These are phyloP conservation scores for Branchinecta lynchi DNA, from an alignment of 1,140 invertebrate species.

Conservation along the genomic window DNA sequence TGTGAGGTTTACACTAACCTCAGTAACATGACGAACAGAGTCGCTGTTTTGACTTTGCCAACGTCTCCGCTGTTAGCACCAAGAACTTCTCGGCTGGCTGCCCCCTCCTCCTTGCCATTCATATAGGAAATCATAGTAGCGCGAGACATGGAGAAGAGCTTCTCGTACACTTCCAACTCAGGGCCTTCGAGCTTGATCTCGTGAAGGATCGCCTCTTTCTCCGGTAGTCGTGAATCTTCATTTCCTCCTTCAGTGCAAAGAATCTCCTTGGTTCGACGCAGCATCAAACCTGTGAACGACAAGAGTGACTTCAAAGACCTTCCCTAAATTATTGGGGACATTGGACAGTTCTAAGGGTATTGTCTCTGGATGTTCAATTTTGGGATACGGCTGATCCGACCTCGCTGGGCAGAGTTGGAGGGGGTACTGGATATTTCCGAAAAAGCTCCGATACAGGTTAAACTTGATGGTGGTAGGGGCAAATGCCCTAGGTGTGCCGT, in stretches of 20 bases:
- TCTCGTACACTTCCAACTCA: constrained; percentile 54
- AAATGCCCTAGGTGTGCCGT: too few relatives aligned
- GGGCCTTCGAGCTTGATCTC: constrained; percentile 44
- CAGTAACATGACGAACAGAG: not conserved
- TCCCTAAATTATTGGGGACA: too few relatives aligned
- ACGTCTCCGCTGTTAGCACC: not conserved
- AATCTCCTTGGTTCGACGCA: constrained; percentile 67
- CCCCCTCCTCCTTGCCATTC: constrained; percentile 28
- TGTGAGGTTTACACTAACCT: not conserved
- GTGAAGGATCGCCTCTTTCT: constrained; percentile 38
- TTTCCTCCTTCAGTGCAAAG: constrained; percentile 40
- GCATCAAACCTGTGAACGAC: constrained; percentile 41
- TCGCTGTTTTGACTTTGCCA: not conserved
- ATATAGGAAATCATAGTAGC: constrained; percentile 32
- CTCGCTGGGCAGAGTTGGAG: too few relatives aligned
- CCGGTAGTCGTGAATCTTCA: constrained; percentile 37
- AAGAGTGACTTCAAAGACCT: not conserved
- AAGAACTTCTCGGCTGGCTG: constrained; percentile 13
- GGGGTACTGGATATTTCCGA: too few relatives aligned
- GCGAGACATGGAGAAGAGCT: constrained; percentile 32
- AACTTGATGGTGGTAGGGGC: too few relatives aligned
- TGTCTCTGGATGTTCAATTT: too few relatives aligned
- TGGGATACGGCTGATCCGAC: too few relatives aligned
- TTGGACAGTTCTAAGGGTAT: too few relatives aligned
- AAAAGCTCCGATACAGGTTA: too few relatives aligned